Percentiles rank a stretch among this genome's conserved stretches.
phyloP scores from a whole-genome alignment of 2,888 invertebrate species.

The Cordilura impudica region DNA sequence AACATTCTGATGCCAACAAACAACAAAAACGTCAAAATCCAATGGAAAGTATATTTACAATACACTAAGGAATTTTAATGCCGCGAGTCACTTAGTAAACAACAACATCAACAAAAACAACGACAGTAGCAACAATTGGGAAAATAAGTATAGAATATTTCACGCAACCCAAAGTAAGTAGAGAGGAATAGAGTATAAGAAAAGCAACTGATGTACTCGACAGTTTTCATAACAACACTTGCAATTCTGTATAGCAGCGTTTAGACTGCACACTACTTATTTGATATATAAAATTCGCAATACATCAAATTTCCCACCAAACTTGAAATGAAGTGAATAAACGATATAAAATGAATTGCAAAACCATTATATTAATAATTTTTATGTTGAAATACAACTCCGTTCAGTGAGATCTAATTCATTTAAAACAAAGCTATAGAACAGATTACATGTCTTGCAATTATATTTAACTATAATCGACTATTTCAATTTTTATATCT shows the following conservation, averaged over 20 bases:
- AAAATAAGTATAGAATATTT: slow-evolving; percentile 1
- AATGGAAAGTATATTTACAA: slow-evolving; percentile 58
- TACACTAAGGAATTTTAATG: slow-evolving; percentile 57
- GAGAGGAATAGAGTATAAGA: neutral
- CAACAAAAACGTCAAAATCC: slow-evolving; percentile 44
- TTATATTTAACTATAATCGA: too few relatives aligned
- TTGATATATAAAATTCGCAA: too few relatives aligned
- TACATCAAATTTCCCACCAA: neutral
- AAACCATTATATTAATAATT: neutral
- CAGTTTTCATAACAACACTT: neutral
- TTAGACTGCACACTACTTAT: neutral
- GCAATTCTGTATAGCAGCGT: neutral
- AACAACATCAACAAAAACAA: neutral
- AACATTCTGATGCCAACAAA: slow-evolving; percentile 39
- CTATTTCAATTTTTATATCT: too few relatives aligned
- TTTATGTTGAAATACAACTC: neutral
- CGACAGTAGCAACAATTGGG: neutral
- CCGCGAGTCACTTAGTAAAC: slow-evolving; percentile 58
- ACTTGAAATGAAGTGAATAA: neutral
- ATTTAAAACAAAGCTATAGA: too few relatives aligned
- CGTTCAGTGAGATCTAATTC: too few relatives aligned
- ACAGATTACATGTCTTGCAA: too few relatives aligned
- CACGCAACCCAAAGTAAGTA: slow-evolving; percentile 22
- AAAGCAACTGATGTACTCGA: neutral
- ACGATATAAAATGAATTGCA: neutral